Evolutionary conservation across 2,797 vertebrate species (phyloP), one percentile per base, ranked within the genome.

Genomic region (Spinibarbus caldwelli): DNA sequence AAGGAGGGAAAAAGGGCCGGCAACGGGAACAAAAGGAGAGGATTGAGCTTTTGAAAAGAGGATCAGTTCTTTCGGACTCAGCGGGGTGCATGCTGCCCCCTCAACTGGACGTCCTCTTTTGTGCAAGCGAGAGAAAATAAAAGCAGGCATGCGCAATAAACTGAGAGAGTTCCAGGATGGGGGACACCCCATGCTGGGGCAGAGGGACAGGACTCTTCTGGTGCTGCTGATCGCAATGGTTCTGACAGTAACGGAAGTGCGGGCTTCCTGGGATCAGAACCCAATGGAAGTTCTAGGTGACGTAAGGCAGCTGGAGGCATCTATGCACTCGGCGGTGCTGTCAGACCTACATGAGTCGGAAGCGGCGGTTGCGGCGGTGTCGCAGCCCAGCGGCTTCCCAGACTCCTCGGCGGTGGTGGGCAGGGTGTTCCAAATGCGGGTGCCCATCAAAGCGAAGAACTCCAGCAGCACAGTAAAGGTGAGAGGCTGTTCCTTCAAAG

Each of bases 331-430:
- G 75, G 95, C 96, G 0, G 90, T 97, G 85, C 95, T 98, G 0
- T 93, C 91, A 0, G 95, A 96, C 57, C 92, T 97, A 26, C 96
- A 93, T 15, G 96, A 97, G 84, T 91, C 90, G 17, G 88, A 90
- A 0, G 43, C 88, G 0, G 89, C 88, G 2, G 36, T 90, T 0
- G 84, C 77, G 3, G 68, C 64, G 0, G 89, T 92, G 82, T 93
- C 93, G 0, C 94, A 95, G 0, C 93, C 96, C 86, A 91, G 93
- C 68, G 95, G 96, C 78, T 96, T 98, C 85, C 97, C 97, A 0
- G 97, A 99, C 92, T 96, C 97, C 85, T 96, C 94, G 0, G 97
- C 97, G 0, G 94, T 96, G 68, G 97, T 98, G 82, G 97, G 98
- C 2, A 95, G 96, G 87, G 94, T 96, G 85, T 98, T 99, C 92